Evolutionary conservation across 1,140 invertebrate species (phyloP), one percentile per base, ranked within the genome.

Genomic region (Parapsyche elsis): DNA sequence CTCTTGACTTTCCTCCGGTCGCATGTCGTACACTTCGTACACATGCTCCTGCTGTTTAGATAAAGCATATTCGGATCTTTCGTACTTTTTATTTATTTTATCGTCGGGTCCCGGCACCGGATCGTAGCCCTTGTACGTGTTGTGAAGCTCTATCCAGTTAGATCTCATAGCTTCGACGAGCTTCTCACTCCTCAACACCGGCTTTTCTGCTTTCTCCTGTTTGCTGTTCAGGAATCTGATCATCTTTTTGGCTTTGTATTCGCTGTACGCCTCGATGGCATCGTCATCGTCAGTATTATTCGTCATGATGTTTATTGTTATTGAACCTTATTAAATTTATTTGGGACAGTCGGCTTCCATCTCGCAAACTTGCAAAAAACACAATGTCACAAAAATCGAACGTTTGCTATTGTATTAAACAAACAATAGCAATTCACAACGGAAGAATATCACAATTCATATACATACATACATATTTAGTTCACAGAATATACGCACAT

Each of bases 181-280:
- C 57, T 83, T 83, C 77, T 83, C 82, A 67, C 82, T 83, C 23
- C 82, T 71, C 64, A 83, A 30, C 9, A 53, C 78, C 9, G 80
- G 81, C 38, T 80, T 83, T 38, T 83, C 81, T 16, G 57, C 49
- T 64, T 79, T 79, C 24, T 83, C 82, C 45, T 81, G 82, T 64
- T 83, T 79, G 24, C 57, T 80, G 26, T 79, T 81, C 38, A 81
- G 75, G 59, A 83, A 81, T 70, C 78, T 81, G 19, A 83, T 81
- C 82, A 83, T 81, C 71, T 83, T 83, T 75, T 83, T 83, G 67
- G 82, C 82, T 75, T 83, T 83, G 74, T 83, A 83, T 38, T 83
- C 82, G 57, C 82, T 83, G 78, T 83, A 83, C 24, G 80, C 80
- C 70, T 83, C 82, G 71, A 83, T 83, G 77, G 75, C 70, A 67